Percentiles rank a stretch among this genome's conserved stretches.
Evolutionary conservation across 2,113 vertebrate species (phyloP).

Genomic region (Psilopsiagon aurifrons): DNA sequence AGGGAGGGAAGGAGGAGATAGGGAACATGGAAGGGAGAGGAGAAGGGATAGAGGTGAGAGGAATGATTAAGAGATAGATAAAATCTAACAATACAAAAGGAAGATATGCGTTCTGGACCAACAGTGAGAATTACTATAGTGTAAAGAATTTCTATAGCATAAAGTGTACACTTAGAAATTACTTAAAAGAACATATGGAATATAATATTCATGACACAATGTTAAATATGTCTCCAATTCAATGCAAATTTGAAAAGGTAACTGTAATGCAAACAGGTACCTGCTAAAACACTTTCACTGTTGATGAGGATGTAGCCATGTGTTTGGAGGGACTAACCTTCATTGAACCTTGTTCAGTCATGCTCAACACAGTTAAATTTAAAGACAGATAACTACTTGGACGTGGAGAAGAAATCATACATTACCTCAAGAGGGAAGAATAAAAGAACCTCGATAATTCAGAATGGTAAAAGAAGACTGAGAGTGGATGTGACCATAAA

Average conservation of each 20-base stretch:
- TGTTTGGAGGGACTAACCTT: background rate
- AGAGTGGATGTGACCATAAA: background rate
- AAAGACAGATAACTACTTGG: background rate
- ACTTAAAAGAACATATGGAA: background rate
- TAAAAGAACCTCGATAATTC: background rate
- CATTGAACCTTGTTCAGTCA: background rate
- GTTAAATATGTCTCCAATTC: background rate
- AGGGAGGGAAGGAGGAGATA: background rate
- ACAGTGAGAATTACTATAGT: background rate
- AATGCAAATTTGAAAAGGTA: background rate
- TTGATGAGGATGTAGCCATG: background rate
- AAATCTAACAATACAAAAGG: background rate
- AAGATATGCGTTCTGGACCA: background rate
- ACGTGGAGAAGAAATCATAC: background rate
- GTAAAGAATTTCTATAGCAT: too few species aligned
- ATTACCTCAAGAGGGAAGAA: background rate
- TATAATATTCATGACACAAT: background rate
- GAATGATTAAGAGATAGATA: background rate
- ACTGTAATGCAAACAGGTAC: background rate
- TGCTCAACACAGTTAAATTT: background rate
- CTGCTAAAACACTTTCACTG: background rate
- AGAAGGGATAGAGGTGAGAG: background rate
- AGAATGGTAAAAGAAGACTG: background rate
- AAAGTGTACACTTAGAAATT: background rate
- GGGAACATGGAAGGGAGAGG: background rate